Evolutionary conservation across 2,888 invertebrate species (phyloP).

Genomic region (Erebia epiphron): DNA sequence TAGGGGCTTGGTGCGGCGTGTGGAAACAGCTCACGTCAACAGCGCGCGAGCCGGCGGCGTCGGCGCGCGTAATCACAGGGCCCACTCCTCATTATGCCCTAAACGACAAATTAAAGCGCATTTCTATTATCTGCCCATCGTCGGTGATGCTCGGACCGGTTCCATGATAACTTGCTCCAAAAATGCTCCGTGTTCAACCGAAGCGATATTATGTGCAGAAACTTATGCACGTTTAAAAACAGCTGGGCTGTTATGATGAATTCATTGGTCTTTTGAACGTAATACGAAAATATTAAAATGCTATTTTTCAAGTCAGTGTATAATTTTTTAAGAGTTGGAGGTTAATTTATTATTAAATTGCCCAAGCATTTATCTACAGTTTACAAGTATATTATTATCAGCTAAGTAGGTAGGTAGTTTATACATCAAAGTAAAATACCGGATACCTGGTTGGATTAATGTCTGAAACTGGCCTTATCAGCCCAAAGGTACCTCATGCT

Average conservation of each 20-base stretch:
- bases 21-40: slow-evolving; percentile 79
- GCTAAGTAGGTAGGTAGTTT: too few relatives aligned
- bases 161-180: slow-evolving; percentile 51
- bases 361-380: too few relatives aligned
- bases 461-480: too few relatives aligned
- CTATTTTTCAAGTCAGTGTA: too few relatives aligned
- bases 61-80: slow-evolving; percentile 84
- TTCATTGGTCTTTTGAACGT: slow-evolving; percentile 5
- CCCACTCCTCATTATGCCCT: slow-evolving; percentile 79
- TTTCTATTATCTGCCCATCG: slow-evolving; percentile 81
- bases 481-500: too few relatives aligned
- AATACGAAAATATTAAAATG: too few relatives aligned
- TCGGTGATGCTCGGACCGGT: slow-evolving; percentile 68
- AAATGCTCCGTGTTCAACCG: slow-evolving; percentile 44
- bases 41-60: slow-evolving; percentile 77
- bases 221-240: slow-evolving; percentile 24
- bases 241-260: slow-evolving; percentile 9
- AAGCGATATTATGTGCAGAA: slow-evolving; percentile 30
- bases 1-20: slow-evolving; percentile 50
- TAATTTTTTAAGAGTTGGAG: too few relatives aligned
- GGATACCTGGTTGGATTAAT: too few relatives aligned
- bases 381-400: too few relatives aligned
- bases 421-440: too few relatives aligned
- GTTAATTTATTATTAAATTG: too few relatives aligned
- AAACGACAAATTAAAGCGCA: slow-evolving; percentile 83